A percentile compares a stretch with the other conserved stretches of the same genome.
These are phyloP conservation scores for Mimumesa dahlbomi DNA, from an alignment of 2,888 invertebrate species.

Conservation along the genomic window DNA sequence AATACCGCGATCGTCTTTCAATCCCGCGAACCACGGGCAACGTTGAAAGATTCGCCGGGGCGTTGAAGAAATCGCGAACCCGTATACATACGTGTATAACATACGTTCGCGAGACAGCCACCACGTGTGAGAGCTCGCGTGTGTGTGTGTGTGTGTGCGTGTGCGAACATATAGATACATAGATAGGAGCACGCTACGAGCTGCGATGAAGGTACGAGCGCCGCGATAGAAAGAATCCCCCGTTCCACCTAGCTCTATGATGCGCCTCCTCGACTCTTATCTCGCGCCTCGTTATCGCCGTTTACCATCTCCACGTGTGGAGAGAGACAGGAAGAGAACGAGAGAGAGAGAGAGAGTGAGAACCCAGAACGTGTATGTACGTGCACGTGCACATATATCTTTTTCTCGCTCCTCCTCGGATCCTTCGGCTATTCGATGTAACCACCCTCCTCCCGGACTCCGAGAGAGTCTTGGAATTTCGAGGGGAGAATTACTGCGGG, in stretches of 20 bases:
- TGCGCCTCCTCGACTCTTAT: slow-evolving; percentile 62
- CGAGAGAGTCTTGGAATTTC: slow-evolving; percentile 37
- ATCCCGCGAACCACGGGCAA: slow-evolving; percentile 11
- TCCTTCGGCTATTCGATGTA: slow-evolving; percentile 50
- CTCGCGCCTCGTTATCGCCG: slow-evolving; percentile 68
- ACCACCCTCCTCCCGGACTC: slow-evolving; percentile 31
- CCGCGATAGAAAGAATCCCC: slow-evolving; percentile 23
- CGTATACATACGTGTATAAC: neutral
- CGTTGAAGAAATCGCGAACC: slow-evolving; percentile 41
- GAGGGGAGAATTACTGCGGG: slow-evolving; percentile 51
- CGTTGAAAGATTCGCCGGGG: slow-evolving; percentile 1
- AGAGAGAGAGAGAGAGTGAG: too few relatives aligned
- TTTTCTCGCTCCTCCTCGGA: slow-evolving; percentile 38
- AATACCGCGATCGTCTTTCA: slow-evolving; percentile 1
- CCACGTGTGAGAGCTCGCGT: slow-evolving; percentile 2
- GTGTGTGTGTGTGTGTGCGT: slow-evolving; percentile 10
- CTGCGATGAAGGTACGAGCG: slow-evolving; percentile 20
- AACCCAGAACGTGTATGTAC: slow-evolving; percentile 24
- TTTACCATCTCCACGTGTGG: slow-evolving; percentile 59
- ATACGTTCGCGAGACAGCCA: slow-evolving; percentile 16
- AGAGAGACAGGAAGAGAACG: too few relatives aligned
- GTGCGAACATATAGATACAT: slow-evolving; percentile 41
- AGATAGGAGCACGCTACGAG: slow-evolving; percentile 42
- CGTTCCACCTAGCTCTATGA: slow-evolving; percentile 48
- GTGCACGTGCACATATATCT: slow-evolving; percentile 34